Base-by-base conservation (phyloP, 2,888 invertebrate species). In the Rhodophaea formosa region DNA sequence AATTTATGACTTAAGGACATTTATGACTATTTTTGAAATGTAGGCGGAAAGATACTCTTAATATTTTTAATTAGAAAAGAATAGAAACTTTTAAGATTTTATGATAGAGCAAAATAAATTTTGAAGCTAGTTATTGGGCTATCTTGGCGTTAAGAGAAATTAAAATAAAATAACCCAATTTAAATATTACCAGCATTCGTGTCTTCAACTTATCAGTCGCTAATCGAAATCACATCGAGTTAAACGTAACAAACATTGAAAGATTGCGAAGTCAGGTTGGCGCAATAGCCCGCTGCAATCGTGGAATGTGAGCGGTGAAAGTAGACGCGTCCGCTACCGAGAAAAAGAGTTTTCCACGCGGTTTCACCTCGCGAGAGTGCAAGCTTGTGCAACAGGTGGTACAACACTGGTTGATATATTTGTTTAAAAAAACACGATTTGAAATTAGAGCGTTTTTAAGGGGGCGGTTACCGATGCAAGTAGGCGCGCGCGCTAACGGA, bases 261-360 rank as follows among this genome's bases (percentile, higher is more conserved):
- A 72, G 71, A 65, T 69, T 72, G 71, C 74, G 71, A 72, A 71
- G 72, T 77, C 79, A 77, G 77, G 82, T 82, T 79, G 74, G 74
- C 71, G 80, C 77, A 79, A 82, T 68, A 74, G 74, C 74, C 75
- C 70, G 66, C 65, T 67, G 68, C 68, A 55, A 32, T 30, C 70
- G 68, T 77, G 86, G 88, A 86, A 89, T 88, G 88, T 83, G 84
- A 84, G 61, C 73, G 83, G 90, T 86, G 91, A 91, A 91, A 91
- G 91, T 89, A 75, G 84, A 78, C 84, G 83, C 84, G 86, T 80
- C 83, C 82, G 86, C 73, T 86, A 83, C 83, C 69, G 75, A 86
- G 89, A 86, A 90, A 88, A 89, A 86, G 75, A 82, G 83, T 88
- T 90, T 89, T 89, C 84, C 87, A 83, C 79, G 79, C 80, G 82